Evolutionary conservation across 2,797 vertebrate genomes (phyloP), one percentile per base, ranked within the genome.

Genomic region (Sebastes iracundus): DNA sequence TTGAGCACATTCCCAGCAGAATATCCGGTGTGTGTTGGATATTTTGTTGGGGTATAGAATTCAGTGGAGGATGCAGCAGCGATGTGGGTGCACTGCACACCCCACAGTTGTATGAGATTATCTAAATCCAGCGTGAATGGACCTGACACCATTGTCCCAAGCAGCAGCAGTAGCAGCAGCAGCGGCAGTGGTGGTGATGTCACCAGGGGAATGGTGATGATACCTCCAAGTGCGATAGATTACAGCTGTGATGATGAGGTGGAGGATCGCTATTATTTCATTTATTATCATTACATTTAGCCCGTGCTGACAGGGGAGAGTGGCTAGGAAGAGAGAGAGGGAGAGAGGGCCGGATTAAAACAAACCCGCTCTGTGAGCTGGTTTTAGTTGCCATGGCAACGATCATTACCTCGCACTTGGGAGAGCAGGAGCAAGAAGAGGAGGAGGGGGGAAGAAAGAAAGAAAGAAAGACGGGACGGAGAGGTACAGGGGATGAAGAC

Each of bases 301-400:
- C 84, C 86, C 86, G 70, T 87, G 92, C 92, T 94, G 93, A 94
- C 94, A 92, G 85, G 87, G 80, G 88, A 90, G 87, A 90, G 85
- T 74, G 74, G 79, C 71, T 82, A 32, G 72, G 81, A 69, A 69
- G 72, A 61, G 78, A 61, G 76, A 46, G 67, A 71, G 56, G 72
- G 71, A 56, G 69, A 53, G 72, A 77, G 74, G 62, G 93, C 93
- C 92, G 94, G 95, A 96, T 95, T 95, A 96, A 95, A 96, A 94
- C 94, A 93, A 95, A 93, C 95, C 94, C 80, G 92, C 92, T 96
- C 95, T 92, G 93, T 94, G 94, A 91, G 93, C 95, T 93, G 94
- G 95, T 95, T 96, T 96, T 95, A 95, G 96, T 96, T 96, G 95
- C 95, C 95, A 96, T 96, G 94, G 95, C 92, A 96, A 96, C 95